These are phyloP conservation scores for Melanerpes formicivorus DNA, from an alignment of 2,113 vertebrate genomes.

Conservation along the genomic window DNA sequence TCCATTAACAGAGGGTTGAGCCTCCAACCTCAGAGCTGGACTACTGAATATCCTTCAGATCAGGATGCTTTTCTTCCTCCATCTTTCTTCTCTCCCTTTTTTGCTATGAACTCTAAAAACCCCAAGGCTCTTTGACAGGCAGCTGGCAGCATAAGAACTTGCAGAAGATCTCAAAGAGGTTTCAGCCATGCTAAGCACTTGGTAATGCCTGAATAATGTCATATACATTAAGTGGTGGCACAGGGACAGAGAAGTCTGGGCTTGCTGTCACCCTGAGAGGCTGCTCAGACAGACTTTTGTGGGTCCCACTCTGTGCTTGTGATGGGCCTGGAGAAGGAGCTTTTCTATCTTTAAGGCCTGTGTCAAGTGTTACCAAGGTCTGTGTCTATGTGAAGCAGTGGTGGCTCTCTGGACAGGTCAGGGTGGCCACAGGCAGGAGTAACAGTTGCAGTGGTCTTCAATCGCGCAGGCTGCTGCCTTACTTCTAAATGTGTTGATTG, in stretches of 20 bases:
- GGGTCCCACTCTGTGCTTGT: accelerated
- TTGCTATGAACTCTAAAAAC: background rate
- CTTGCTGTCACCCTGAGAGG: accelerated
- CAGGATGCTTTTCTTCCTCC: background rate
- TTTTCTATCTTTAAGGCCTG: background rate
- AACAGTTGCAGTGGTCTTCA: background rate
- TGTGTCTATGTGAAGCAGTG: background rate
- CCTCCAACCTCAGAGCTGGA: background rate
- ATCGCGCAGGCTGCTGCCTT: background rate
- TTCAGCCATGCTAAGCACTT: background rate
- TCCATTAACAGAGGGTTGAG: background rate
- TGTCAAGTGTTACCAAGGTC: background rate
- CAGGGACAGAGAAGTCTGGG: background rate
- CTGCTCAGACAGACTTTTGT: accelerated
- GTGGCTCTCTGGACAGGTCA: background rate
- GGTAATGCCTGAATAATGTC: background rate
- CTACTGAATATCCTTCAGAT: background rate
- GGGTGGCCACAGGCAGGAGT: background rate
- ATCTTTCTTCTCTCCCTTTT: background rate
- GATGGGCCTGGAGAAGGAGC: background rate
- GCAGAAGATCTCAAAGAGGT: background rate
- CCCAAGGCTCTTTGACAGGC: background rate
- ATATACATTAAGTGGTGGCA: background rate
- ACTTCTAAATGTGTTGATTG: background rate
- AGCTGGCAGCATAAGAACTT: background rate